phyloP scores from a whole-genome alignment of 2,888 invertebrate genomes.

The Drosophila tripunctata region DNA sequence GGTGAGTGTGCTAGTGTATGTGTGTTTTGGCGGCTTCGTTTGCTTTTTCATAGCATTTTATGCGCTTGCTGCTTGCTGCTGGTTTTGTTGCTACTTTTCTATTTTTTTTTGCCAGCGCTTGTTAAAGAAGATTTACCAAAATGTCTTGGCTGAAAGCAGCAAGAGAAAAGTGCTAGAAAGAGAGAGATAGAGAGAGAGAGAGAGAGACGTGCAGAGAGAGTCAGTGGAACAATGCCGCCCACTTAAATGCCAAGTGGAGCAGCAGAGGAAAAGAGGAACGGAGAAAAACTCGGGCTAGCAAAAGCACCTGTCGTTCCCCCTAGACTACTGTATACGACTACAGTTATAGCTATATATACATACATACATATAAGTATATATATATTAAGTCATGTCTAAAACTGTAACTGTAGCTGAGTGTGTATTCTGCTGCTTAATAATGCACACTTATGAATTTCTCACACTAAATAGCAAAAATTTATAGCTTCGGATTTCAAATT shows the following conservation, averaged over 20 bases:
- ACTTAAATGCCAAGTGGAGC: conserved; percentile 80
- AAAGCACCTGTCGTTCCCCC: conserved; percentile 47
- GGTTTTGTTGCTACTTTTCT: conserved; percentile 53
- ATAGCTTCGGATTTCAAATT: conserved; percentile 22
- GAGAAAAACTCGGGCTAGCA: conserved; percentile 9
- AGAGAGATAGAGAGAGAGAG: background rate
- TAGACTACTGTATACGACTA: background rate
- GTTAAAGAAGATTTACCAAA: conserved; percentile 79
- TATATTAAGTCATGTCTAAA: background rate
- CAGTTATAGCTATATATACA: background rate
- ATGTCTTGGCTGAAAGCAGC: conserved; percentile 53
- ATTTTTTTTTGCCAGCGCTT: conserved; percentile 53
- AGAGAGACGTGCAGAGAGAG: background rate
- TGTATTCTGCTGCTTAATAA: conserved; percentile 52
- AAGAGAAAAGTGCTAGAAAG: background rate
- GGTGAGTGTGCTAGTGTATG: conserved; percentile 22
- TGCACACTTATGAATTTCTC: conserved; percentile 55
- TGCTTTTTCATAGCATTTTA: conserved; percentile 80
- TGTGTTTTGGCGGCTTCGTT: conserved; percentile 59
- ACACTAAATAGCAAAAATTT: conserved; percentile 24
- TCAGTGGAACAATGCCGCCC: conserved; percentile 59
- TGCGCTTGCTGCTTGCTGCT: conserved; percentile 50
- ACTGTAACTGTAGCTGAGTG: background rate
- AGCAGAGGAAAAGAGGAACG: conserved; percentile 28
- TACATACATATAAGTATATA: background rate